phyloP scores from a whole-genome alignment of 2,113 vertebrate genomes.

The Onychostruthus taczanowskii region DNA sequence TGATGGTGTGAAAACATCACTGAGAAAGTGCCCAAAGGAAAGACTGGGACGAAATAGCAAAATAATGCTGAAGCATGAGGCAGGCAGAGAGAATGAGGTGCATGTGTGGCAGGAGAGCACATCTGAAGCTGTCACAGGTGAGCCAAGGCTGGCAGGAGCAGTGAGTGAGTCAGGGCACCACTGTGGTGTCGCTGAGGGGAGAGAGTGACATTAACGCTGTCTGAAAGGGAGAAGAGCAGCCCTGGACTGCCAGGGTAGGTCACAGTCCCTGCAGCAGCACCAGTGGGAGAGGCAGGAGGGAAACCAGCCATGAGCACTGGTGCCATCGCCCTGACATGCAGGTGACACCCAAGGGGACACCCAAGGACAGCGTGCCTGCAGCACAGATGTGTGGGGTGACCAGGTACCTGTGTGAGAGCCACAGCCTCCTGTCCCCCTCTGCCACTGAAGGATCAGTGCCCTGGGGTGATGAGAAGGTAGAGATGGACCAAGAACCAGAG shows the following conservation, averaged over 20 bases:
- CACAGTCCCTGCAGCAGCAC: not conserved
- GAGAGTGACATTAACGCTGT: not conserved
- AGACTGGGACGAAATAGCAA: not conserved
- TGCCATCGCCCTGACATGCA: not conserved
- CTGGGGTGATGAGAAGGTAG: not conserved
- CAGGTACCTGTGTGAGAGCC: not conserved
- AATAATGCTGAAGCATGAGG: not conserved
- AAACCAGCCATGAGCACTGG: not conserved
- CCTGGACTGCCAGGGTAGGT: not conserved
- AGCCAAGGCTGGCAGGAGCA: not conserved
- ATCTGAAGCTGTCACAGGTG: not conserved
- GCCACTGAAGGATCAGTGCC: not conserved
- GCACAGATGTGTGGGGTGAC: accelerated
- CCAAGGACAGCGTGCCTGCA: not conserved
- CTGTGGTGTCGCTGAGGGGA: not conserved
- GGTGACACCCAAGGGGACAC: not conserved
- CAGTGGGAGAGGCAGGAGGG: not conserved
- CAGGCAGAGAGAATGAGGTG: not conserved
- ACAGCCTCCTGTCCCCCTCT: not conserved
- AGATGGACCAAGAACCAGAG: not conserved
- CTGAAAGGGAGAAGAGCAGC: not conserved
- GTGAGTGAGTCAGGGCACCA: not conserved
- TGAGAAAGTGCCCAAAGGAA: not conserved
- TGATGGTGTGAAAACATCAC: not conserved
- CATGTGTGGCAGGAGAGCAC: not conserved